Evolutionary conservation across 1,140 invertebrate species (phyloP), one percentile per base, ranked within the genome.

Genomic region (Patella vulgata): DNA sequence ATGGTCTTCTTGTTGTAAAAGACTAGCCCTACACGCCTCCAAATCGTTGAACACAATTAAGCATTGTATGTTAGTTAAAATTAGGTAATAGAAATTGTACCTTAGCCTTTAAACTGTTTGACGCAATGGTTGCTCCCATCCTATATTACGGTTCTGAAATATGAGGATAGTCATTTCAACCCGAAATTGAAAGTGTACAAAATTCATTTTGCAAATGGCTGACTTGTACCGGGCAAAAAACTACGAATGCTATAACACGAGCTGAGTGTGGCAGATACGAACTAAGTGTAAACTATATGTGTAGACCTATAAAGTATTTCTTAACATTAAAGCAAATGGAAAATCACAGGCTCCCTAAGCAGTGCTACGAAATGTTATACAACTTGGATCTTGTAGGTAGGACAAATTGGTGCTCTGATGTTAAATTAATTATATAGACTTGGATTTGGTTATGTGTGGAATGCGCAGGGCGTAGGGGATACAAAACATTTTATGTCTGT

Each of bases 281-380:
- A 21, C 31, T 61, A 30, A 51, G n/a, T 52, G 28, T 61, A 17
- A 44, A 31, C 43, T 52, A 53, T 23, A 30, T 48, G 17, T 31
- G 27, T 36, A 48, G 33, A 25, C 44, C 40, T 50, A 25, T 59
- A 25, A 47, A 31, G 21, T 59, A 59, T 43, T 43, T 6, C 12
- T 25, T 36, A 19, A 43, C 12, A 28, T 27, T 40, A 30, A 23
- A 23, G 39, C 8, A 11, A 21, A 61, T 61, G 48, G 9, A 31
- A 27, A 21, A 28, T n/a, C 19, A 61, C 28, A 61, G 59, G 30
- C 43, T 31, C 23, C 48, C 48, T 31, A 52, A 46, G 23, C 33
- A 61, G 53, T 61, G 59, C 30, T 61, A 61, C 44, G n/a, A 23
- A 11, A 59, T 50, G 46, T 39, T 59, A 57, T 28, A 31, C 30